Conservation (phyloP, 2,113 vertebrate species). For the Gobius niger region DNA sequence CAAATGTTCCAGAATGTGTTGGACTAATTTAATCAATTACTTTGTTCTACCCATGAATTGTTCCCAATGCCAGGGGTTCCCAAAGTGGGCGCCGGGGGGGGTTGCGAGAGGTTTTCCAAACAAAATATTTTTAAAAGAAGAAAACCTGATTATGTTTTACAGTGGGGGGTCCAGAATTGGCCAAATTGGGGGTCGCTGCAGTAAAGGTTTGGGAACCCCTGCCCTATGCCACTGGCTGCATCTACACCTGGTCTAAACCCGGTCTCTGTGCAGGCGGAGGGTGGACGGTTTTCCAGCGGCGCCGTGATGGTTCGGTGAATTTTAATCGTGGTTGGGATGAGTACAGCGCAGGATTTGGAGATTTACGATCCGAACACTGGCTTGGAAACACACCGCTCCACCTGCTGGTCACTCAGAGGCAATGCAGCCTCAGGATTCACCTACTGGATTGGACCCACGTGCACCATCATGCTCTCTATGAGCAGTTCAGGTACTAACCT, state of each 20-base stretch:
- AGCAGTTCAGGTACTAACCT: slow-evolving; percentile 76
- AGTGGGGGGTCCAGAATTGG: too few species aligned
- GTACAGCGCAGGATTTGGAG: slow-evolving; percentile 82
- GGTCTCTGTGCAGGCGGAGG: slow-evolving; percentile 74
- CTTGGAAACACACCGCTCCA: slow-evolving; percentile 83
- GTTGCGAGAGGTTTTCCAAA: too few species aligned
- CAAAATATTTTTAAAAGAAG: too few species aligned
- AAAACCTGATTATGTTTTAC: too few species aligned
- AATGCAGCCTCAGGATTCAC: slow-evolving; percentile 80
- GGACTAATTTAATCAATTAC: too few species aligned
- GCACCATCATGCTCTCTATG: slow-evolving; percentile 80
- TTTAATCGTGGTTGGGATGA: slow-evolving; percentile 83
- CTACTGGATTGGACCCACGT: slow-evolving; percentile 83
- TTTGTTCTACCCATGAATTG: too few species aligned
- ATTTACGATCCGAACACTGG: slow-evolving; percentile 80
- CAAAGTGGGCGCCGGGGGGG: too few species aligned
- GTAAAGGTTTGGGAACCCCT: too few species aligned
- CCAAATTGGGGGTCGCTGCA: too few species aligned
- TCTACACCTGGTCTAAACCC: neutral
- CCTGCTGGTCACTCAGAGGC: slow-evolving; percentile 75
- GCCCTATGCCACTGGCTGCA: too few species aligned
- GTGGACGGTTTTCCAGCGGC: slow-evolving; percentile 83
- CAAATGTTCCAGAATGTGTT: too few species aligned
- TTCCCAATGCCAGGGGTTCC: too few species aligned
- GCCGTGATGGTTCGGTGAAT: slow-evolving; percentile 77